Conservation (phyloP, 2,888 invertebrate species). For the Napeogenes inachia region DNA sequence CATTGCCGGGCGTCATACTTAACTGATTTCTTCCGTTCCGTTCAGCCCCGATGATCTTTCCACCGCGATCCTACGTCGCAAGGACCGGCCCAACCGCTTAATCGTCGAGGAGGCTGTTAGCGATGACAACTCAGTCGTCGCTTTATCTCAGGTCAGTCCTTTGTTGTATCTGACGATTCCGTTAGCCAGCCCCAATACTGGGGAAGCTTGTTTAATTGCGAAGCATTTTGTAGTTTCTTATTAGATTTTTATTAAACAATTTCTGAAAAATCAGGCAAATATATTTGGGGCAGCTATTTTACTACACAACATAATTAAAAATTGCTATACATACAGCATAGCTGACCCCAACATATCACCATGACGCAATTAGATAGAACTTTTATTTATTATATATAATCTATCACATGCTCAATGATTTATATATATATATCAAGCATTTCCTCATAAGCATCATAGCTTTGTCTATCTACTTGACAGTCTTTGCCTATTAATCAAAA, state of each 20-base stretch:
- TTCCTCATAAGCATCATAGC: no score
- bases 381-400: no score
- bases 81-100: slow-evolving; percentile 98
- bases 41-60: slow-evolving; percentile 91
- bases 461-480: no score
- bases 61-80: slow-evolving; percentile 98
- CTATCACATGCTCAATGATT: no score
- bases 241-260: background rate
- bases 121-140: slow-evolving; percentile 99
- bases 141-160: slow-evolving; percentile 89
- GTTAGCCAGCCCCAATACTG: background rate
- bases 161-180: slow-evolving; percentile 11
- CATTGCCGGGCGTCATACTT: slow-evolving; percentile 21
- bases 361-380: no score
- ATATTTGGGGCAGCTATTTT: no score
- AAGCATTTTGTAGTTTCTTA: background rate
- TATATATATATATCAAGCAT: no score
- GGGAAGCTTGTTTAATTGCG: background rate
- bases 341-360: no score
- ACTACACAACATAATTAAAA: no score
- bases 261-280: no score
- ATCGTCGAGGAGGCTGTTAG: slow-evolving; percentile 98
- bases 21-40: slow-evolving; percentile 37
- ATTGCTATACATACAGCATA: no score
- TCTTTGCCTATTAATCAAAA: no score